Percentiles rank a stretch among this genome's conserved stretches.
These are phyloP conservation scores for Matsumurasca onukii DNA, from an alignment of 1,140 invertebrate genomes.

Conservation along the genomic window DNA sequence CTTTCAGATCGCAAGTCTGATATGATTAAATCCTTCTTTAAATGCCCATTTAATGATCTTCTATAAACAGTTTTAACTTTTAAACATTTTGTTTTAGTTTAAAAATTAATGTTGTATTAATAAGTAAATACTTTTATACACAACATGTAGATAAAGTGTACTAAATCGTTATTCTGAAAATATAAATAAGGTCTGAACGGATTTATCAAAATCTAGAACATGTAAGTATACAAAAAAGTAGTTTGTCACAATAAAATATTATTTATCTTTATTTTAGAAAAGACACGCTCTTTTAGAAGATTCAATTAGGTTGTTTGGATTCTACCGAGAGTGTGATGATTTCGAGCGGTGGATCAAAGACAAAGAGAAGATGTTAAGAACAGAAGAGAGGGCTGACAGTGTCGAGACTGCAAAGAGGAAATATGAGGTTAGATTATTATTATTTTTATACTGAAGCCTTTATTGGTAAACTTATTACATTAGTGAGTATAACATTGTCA, in stretches of 20 bases:
- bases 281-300: slow-evolving; percentile 86
- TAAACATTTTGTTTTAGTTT: neutral
- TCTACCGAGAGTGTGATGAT: slow-evolving; percentile 97
- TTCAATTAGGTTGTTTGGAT: slow-evolving; percentile 88
- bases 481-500: neutral
- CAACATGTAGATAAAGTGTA: neutral
- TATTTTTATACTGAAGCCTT: too few species aligned
- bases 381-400: slow-evolving; percentile 82
- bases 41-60: neutral
- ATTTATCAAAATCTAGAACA: neutral
- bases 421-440: slow-evolving; percentile 83
- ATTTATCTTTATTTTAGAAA: slow-evolving; percentile 47
- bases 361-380: slow-evolving; percentile 84
- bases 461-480: too few species aligned
- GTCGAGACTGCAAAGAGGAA: slow-evolving; percentile 94
- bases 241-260: neutral
- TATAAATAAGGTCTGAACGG: neutral
- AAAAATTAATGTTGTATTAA: neutral
- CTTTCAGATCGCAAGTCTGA: neutral
- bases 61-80: neutral
- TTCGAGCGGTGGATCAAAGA: slow-evolving; percentile 98
- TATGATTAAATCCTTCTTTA: neutral
- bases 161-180: neutral
- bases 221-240: neutral
- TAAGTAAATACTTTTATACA: neutral